Conservation (phyloP, 2,113 vertebrate species). For the Tychaedon coryphoeus region DNA sequence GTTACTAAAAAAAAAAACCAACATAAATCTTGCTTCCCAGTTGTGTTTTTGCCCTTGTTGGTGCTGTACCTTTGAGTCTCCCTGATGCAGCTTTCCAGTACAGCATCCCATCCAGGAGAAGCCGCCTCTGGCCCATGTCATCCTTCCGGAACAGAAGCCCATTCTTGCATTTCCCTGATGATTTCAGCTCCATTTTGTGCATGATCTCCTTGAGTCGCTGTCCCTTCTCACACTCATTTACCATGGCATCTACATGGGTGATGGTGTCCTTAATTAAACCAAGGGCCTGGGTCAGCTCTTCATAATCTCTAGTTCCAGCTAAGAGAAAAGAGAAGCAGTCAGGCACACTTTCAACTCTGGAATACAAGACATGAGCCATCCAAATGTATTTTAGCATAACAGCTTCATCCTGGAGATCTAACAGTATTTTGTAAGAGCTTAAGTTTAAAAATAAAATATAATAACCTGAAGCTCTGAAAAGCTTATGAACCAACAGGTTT, state of each 20-base stretch:
- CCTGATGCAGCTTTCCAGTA: constrained; percentile 92
- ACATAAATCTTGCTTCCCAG: neutral
- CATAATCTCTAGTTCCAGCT: constrained; percentile 85
- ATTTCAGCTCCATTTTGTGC: constrained; percentile 86
- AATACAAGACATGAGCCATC: neutral
- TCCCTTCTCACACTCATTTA: constrained; percentile 85
- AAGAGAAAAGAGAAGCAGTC: neutral
- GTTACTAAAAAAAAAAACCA: neutral
- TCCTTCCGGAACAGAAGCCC: constrained; percentile 86
- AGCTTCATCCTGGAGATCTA: neutral
- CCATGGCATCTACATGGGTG: constrained; percentile 84
- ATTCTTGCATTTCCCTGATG: constrained; percentile 86
- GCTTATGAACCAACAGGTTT: neutral
- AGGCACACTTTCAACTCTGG: neutral
- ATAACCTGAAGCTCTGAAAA: neutral
- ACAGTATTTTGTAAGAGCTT: neutral
- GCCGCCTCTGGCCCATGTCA: constrained; percentile 78
- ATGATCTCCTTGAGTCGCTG: constrained; percentile 86
- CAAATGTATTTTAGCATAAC: neutral
- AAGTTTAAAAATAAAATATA: neutral
- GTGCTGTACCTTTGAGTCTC: constrained; percentile 84
- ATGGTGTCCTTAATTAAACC: constrained; percentile 85
- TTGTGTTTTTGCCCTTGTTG: neutral
- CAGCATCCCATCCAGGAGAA: constrained; percentile 84
- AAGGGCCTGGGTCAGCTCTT: constrained; percentile 82